Evolutionary conservation across 2,888 invertebrate genomes (phyloP).

Genomic region (Oasisia sp.): DNA sequence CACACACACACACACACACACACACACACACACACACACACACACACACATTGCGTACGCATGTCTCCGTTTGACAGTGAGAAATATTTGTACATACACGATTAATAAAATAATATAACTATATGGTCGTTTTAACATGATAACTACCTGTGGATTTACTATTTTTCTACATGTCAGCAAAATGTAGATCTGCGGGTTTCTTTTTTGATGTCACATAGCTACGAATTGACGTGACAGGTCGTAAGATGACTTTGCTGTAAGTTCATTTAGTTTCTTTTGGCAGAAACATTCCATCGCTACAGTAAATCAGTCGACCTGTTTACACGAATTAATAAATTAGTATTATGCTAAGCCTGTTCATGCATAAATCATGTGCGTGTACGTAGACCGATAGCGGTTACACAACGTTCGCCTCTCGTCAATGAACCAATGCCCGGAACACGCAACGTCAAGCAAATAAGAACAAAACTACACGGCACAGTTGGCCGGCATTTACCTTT

Average conservation of each 20-base stretch:
- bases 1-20: too few relatives aligned
- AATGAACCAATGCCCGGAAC: background rate
- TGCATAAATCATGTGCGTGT: background rate
- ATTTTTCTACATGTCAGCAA: too few relatives aligned
- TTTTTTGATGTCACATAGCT: background rate
- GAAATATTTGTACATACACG: too few relatives aligned
- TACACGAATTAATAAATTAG: background rate
- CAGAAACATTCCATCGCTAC: background rate
- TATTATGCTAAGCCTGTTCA: background rate
- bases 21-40: too few relatives aligned
- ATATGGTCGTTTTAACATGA: too few relatives aligned
- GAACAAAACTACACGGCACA: background rate
- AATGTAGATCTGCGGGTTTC: too few relatives aligned
- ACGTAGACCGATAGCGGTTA: background rate
- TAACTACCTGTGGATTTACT: too few relatives aligned
- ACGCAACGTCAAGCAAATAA: background rate
- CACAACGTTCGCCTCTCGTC: too few relatives aligned
- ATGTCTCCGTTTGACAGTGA: too few relatives aligned
- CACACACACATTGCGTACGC: too few relatives aligned
- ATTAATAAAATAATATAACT: too few relatives aligned
- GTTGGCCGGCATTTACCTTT: background rate
- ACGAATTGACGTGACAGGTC: background rate
- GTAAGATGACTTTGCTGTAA: background rate
- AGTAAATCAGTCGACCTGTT: background rate
- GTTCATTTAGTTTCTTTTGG: background rate